These are phyloP conservation scores for Amphiura filiformis DNA, from an alignment of 35 echinoderm and acorn worm species.

Conservation along the genomic window DNA sequence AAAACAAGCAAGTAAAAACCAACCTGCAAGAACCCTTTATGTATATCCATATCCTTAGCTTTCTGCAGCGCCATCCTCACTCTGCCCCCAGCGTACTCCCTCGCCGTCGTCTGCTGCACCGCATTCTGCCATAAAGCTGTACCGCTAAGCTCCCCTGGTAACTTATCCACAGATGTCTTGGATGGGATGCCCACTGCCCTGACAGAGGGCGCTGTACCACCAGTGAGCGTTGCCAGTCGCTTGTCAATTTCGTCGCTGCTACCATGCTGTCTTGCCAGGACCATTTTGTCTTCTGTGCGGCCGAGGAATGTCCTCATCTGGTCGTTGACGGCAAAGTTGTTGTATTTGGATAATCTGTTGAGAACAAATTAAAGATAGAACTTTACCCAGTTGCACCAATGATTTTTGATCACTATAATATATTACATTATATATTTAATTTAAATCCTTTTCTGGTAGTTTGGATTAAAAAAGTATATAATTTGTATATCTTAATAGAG, in stretches of 20 bases:
- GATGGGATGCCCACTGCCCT: neutral
- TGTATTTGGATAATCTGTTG: slow-evolving; percentile 77
- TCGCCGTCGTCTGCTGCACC: slow-evolving; percentile 14
- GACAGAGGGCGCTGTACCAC: slow-evolving; percentile 23
- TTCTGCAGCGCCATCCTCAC: slow-evolving; percentile 38
- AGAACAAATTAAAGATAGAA: neutral
- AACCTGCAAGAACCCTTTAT: slow-evolving; percentile 54
- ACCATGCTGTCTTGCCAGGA: slow-evolving; percentile 80
- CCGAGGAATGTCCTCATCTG: slow-evolving; percentile 71
- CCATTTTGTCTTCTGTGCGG: slow-evolving; percentile 69
- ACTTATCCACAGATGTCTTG: slow-evolving; percentile 37
- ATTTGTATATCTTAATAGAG: neutral
- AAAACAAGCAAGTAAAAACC: too few species aligned
- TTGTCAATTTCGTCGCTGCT: slow-evolving; percentile 69
- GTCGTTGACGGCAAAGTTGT: slow-evolving; percentile 64
- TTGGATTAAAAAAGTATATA: neutral
- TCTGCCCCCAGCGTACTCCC: slow-evolving; percentile 30
- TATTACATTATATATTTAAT: neutral
- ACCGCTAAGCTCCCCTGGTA: slow-evolving; percentile 89
- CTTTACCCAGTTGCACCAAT: too few species aligned
- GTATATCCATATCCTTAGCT: slow-evolving; percentile 55
- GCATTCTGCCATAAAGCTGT: slow-evolving; percentile 89
- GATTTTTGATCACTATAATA: too few species aligned
- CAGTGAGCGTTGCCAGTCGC: slow-evolving; percentile 68
- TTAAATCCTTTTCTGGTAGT: neutral